phyloP scores from a whole-genome alignment of 1,140 invertebrate genomes.

The Venustaconcha ellipsiformis region DNA sequence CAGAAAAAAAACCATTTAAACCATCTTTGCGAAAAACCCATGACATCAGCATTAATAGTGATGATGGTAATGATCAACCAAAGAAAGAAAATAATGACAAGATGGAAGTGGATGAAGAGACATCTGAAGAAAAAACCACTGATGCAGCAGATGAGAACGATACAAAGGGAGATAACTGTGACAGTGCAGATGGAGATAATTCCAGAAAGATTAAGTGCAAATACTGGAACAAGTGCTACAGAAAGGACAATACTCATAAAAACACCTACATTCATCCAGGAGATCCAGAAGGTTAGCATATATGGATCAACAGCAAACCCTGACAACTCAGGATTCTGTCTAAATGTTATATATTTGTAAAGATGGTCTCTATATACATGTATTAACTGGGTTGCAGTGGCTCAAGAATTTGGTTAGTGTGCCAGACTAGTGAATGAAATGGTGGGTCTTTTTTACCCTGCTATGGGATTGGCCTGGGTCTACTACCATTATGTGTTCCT shows the following conservation, averaged over 20 bases:
- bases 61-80: conserved; percentile 18
- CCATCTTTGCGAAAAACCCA: conserved; percentile 34
- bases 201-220: conserved; percentile 35
- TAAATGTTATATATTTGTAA: too few species aligned
- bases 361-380: too few species aligned
- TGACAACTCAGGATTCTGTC: too few species aligned
- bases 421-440: too few species aligned
- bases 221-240: conserved; percentile 59
- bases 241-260: conserved; percentile 51
- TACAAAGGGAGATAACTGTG: background rate
- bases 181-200: too few species aligned
- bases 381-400: too few species aligned
- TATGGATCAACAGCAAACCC: too few species aligned
- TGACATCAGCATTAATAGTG: conserved; percentile 34
- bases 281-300: conserved; percentile 18
- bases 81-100: conserved; percentile 14
- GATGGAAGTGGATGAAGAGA: conserved; percentile 18
- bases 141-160: background rate
- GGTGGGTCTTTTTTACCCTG: too few species aligned
- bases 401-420: too few species aligned
- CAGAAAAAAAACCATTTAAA: conserved; percentile 2
- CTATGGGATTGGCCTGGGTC: too few species aligned
- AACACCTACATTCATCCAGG: conserved; percentile 51
- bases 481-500: too few species aligned
- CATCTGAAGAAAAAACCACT: background rate